These are phyloP conservation scores for Melospiza georgiana DNA, from an alignment of 2,113 vertebrate genomes.

Conservation along the genomic window DNA sequence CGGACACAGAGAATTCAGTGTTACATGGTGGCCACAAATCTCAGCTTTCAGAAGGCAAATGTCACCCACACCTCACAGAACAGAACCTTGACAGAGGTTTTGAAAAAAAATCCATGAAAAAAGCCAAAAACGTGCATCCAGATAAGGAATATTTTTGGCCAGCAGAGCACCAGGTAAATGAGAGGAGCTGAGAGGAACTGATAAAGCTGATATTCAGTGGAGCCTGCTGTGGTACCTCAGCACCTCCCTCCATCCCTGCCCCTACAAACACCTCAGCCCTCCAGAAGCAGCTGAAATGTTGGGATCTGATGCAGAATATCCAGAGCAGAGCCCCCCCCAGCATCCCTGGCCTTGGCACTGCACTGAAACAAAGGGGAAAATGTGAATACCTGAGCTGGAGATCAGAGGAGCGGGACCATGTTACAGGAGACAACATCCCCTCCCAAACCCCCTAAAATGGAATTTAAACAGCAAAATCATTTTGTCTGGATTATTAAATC, in stretches of 20 bases:
- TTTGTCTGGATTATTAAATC: neutral
- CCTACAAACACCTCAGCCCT: neutral
- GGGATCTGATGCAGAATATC: neutral
- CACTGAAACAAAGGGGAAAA: neutral
- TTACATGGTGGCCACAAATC: neutral
- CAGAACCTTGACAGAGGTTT: neutral
- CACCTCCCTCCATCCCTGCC: neutral
- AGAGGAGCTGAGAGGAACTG: neutral
- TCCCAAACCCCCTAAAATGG: accelerated
- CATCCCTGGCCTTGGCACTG: neutral
- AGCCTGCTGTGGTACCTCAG: neutral
- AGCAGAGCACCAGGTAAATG: neutral
- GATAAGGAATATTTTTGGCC: neutral
- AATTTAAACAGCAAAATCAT: neutral
- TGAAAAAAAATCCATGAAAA: too few species aligned
- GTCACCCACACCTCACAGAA: neutral
- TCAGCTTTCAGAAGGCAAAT: neutral
- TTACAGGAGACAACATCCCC: accelerated
- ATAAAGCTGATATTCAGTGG: neutral
- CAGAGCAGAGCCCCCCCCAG: neutral
- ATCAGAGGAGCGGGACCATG: neutral
- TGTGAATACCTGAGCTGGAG: neutral
- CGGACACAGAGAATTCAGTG: neutral
- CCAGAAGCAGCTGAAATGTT: neutral
- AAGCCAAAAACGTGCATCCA: neutral